Percentiles rank a stretch among this genome's conserved stretches.
phyloP scores from a whole-genome alignment of 2,113 vertebrate genomes.

The Pelvicachromis taeniatus region DNA sequence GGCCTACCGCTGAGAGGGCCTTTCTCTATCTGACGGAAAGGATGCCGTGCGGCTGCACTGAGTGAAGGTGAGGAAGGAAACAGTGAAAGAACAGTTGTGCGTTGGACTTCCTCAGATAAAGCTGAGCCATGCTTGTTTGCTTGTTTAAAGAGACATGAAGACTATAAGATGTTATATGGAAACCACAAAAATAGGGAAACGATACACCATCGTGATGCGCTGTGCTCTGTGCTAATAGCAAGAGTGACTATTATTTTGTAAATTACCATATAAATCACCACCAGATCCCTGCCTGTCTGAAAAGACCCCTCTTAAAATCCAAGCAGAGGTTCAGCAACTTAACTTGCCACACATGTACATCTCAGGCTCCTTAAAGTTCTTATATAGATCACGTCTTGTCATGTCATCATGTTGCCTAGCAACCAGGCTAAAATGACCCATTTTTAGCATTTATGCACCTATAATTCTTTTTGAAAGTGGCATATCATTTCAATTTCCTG shows the following conservation, averaged over 20 bases:
- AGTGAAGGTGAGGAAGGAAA: constrained; percentile 51
- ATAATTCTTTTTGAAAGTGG: background rate
- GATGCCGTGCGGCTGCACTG: background rate
- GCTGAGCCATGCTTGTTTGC: background rate
- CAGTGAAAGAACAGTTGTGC: constrained; percentile 10
- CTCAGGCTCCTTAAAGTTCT: background rate
- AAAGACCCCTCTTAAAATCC: background rate
- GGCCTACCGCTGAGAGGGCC: constrained; percentile 7
- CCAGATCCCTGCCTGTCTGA: background rate
- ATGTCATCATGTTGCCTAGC: background rate
- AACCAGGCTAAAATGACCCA: background rate
- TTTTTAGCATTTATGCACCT: background rate
- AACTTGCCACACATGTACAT: background rate
- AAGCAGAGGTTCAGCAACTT: background rate
- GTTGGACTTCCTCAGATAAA: constrained; percentile 35
- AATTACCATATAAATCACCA: background rate
- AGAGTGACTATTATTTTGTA: background rate
- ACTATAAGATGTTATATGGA: background rate
- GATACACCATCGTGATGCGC: background rate
- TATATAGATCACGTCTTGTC: background rate
- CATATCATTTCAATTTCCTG: background rate
- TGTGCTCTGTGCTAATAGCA: background rate
- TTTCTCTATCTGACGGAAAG: constrained; percentile 39
- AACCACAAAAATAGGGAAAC: background rate
- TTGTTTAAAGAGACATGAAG: background rate